These are phyloP conservation scores for Leuctra nigra DNA, from an alignment of 2,888 invertebrate species.

Conservation along the genomic window DNA sequence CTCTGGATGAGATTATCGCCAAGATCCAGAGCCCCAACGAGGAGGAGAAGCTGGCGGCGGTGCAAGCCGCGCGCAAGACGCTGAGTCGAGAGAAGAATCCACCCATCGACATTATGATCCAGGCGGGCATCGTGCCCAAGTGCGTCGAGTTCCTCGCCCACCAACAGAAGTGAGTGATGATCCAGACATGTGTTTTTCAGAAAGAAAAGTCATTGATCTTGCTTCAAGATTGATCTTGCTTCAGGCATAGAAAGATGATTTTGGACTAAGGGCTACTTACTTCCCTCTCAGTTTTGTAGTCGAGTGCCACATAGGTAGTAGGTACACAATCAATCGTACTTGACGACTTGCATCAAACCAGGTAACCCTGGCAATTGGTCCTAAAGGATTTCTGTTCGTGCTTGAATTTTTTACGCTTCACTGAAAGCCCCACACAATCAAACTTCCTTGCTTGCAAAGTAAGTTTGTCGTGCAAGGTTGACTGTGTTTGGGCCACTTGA, in stretches of 20 bases:
- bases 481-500: not conserved
- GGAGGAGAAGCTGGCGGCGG: slow-evolving; percentile 57
- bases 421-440: not conserved
- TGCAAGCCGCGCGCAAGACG: slow-evolving; percentile 78
- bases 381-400: not conserved
- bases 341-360: no score
- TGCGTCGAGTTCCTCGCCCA: slow-evolving; percentile 69
- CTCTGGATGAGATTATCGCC: slow-evolving; percentile 64
- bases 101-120: slow-evolving; percentile 81
- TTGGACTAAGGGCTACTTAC: no score
- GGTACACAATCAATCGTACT: no score
- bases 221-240: no score
- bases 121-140: slow-evolving; percentile 74
- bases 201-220: no score
- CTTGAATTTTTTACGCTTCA: not conserved
- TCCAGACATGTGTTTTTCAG: no score
- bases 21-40: slow-evolving; percentile 63
- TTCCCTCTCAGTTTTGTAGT: no score
- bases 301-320: no score
- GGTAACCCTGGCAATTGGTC: no score
- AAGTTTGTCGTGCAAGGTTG: not conserved
- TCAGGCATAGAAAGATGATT: no score
- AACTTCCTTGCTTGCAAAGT: not conserved
- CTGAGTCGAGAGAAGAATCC: slow-evolving; percentile 85
- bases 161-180: slow-evolving; percentile 57